Evolutionary conservation across 2,888 invertebrate genomes (phyloP), one percentile per base, ranked within the genome.

Genomic region (Beris chalybata): DNA sequence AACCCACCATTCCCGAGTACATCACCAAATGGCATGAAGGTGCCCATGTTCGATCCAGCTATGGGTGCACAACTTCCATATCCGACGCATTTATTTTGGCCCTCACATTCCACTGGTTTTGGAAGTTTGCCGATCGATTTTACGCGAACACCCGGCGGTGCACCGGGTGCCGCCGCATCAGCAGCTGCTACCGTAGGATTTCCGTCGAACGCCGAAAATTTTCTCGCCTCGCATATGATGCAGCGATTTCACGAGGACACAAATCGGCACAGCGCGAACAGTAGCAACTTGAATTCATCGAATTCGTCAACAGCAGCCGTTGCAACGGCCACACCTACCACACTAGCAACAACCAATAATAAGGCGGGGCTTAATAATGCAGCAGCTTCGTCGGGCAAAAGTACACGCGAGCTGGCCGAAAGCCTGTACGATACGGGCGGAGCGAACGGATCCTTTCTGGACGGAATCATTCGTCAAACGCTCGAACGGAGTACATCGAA

Each of bases 391-490:
- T 43, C 58, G n/a, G 44, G 15, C 15, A 84, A 85, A 72, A 80
- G 79, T 53, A 81, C 83, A 11, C 79, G 86, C 56, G 88, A 89
- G 71, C 82, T 87, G 71, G 85, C 86, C 38, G 89, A 89, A 74
- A 86, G 85, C 61, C 78, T 88, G 58, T 85, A 91, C 83, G 84
- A 90, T 77, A 67, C 71, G 5, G 84, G 83, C 15, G 81, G 85
- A 53, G 84, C 89, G 71, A 91, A 91, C 71, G 90, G 91, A 65
- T 83, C 87, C 74, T 91, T 92, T 78, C 83, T 92, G 61, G 92
- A 93, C 76, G 92, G 91, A 61, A 90, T 93, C 74, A 93, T 93
- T 72, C 84, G 92, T 73, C 91, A 92, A 71, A 90, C 89, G 72
- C 82, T 93, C 69, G 92, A 92, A 78, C 85, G 87, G 44, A 73